phyloP scores from a whole-genome alignment of 2,797 vertebrate species.

The Decapterus maruadsi region DNA sequence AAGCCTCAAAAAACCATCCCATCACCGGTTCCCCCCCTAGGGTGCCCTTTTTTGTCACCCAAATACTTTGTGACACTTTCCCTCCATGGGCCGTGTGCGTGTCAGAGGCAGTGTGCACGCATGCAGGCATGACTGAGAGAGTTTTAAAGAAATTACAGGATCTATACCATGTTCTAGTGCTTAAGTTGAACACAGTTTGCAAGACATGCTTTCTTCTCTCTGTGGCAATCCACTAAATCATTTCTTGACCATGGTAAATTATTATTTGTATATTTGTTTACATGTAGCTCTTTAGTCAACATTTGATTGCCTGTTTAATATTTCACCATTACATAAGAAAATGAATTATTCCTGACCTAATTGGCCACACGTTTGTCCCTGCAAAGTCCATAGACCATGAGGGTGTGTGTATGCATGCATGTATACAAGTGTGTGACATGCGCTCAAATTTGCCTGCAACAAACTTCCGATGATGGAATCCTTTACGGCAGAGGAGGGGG shows the following conservation, averaged over 20 bases:
- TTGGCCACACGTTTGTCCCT: constrained; percentile 28
- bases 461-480: constrained; percentile 63
- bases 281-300: background rate
- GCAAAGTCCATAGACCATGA: constrained; percentile 14
- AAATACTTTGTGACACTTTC: constrained; percentile 52
- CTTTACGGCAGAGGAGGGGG: constrained; percentile 63
- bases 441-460: constrained; percentile 43
- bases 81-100: constrained; percentile 15
- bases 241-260: background rate
- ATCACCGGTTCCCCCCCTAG: constrained; percentile 16
- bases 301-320: constrained; percentile 1
- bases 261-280: background rate
- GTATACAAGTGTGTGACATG: constrained; percentile 31
- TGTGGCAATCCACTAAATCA: background rate
- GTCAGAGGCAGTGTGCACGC: background rate
- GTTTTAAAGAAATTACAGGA: constrained; percentile 23
- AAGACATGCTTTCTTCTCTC: background rate
- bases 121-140: background rate
- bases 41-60: constrained; percentile 40
- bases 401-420: constrained; percentile 17
- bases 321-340: constrained; percentile 6
- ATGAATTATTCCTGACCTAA: constrained; percentile 32
- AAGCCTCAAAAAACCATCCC: constrained; percentile 38
- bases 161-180: constrained; percentile 3
- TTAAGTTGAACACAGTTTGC: background rate